Percentiles rank a stretch among this genome's conserved stretches.
Evolutionary conservation across 2,888 invertebrate species (phyloP).

Genomic region (Biston stratarius): DNA sequence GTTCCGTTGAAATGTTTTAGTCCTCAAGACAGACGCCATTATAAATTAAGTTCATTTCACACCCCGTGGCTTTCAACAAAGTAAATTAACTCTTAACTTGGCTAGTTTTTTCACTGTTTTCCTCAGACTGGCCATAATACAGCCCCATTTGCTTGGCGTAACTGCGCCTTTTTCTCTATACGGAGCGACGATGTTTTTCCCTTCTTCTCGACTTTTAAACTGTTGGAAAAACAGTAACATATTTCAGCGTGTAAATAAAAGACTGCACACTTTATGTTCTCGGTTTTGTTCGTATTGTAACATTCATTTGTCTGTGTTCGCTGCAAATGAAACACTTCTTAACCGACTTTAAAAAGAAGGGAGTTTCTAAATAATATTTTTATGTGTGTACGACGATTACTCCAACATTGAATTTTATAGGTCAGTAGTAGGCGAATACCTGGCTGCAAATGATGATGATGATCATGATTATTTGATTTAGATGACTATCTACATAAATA

Average conservation of each 20-base stretch:
- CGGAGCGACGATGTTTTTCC: slow-evolving; percentile 40
- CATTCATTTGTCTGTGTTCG: slow-evolving; percentile 31
- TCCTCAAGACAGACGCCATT: slow-evolving; percentile 1
- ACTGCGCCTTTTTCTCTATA: slow-evolving; percentile 52
- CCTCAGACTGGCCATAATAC: slow-evolving; percentile 32
- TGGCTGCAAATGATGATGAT: no score
- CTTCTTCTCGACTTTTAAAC: slow-evolving; percentile 35
- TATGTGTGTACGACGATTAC: no score
- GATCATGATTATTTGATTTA: no score
- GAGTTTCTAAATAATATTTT: no score
- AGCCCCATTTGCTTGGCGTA: slow-evolving; percentile 55
- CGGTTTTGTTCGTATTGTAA: slow-evolving; percentile 25
- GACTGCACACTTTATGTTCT: slow-evolving; percentile 25
- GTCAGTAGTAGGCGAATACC: no score
- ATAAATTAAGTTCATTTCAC: slow-evolving; percentile 22
- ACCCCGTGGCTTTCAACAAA: slow-evolving; percentile 17
- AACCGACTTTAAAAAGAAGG: no score
- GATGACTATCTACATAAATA: no score
- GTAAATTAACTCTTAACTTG: slow-evolving; percentile 28
- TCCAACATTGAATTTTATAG: no score
- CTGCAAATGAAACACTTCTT: slow-evolving; percentile 17
- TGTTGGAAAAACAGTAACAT: slow-evolving; percentile 36
- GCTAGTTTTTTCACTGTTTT: slow-evolving; percentile 46
- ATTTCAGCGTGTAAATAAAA: slow-evolving; percentile 36
- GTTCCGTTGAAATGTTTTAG: not conserved